phyloP scores from a whole-genome alignment of 2,888 invertebrate genomes.

The Ormia ochracea region DNA sequence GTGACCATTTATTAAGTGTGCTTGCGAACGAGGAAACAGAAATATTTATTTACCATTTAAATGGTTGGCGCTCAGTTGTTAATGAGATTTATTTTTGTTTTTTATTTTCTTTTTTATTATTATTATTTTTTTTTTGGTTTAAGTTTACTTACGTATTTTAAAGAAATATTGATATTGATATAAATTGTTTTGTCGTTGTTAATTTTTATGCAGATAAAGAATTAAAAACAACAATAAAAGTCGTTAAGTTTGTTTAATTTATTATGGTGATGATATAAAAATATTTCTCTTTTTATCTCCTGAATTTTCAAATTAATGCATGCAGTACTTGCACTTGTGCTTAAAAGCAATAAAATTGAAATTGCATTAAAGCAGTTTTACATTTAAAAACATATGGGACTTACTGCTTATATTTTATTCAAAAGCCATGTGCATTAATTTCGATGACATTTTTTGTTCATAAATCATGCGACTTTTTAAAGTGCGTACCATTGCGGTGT shows the following conservation, averaged over 20 bases:
- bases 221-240: slow-evolving; percentile 43
- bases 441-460: neutral
- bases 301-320: slow-evolving; percentile 32
- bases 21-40: neutral
- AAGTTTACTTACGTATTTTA: slow-evolving; percentile 3
- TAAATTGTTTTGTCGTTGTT: slow-evolving; percentile 13
- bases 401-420: neutral
- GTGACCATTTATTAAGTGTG: neutral
- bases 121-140: neutral
- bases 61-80: slow-evolving; percentile 12
- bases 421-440: slow-evolving; percentile 12
- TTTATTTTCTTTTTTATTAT: neutral
- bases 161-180: slow-evolving; percentile 32
- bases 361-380: slow-evolving; percentile 31
- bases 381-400: slow-evolving; percentile 31
- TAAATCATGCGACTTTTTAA: slow-evolving; percentile 22
- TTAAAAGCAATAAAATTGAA: slow-evolving; percentile 43
- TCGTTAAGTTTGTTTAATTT: slow-evolving; percentile 50
- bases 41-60: slow-evolving; percentile 15
- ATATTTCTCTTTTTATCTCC: slow-evolving; percentile 31
- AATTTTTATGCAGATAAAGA: slow-evolving; percentile 21
- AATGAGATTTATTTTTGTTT: slow-evolving; percentile 12
- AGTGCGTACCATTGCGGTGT: neutral
- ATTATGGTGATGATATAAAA: slow-evolving; percentile 46
- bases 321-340: neutral